Evolutionary conservation across 1,140 invertebrate genomes (phyloP), one percentile per base, ranked within the genome.

Genomic region (Colletes latitarsis): DNA sequence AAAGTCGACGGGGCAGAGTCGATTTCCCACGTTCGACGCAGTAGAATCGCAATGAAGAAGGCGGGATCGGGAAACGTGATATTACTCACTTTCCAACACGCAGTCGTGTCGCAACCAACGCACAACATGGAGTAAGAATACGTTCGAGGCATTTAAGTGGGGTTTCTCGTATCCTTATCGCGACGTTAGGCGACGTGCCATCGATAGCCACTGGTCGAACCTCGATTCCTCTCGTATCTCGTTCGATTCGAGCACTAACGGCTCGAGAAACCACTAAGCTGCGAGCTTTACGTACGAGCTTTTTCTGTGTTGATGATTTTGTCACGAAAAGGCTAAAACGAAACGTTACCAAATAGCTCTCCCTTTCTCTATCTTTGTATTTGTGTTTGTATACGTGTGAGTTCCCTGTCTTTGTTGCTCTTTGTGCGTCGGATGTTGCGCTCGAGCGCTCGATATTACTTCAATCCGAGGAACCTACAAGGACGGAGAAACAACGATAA

Each of bases 111-210:
- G 88, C 90, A 91, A 88, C 87, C 85, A 82, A 89, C 85, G 89
- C 88, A 89, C 91, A 91, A 91, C 91, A 91, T 91, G 90, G 89
- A 92, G 90, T 89, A 89, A 88, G 88, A 85, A 85, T 88, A 87
- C 85, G 88, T 88, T 85, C 83, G 82, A 89, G 85, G 89, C 90
- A 91, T 91, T 90, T 90, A 91, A 90, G 87, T 87, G 77, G 71
- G 84, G 30, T 30, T 58, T 68, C 60, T 12, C 60, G 53, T 83
- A 73, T 87, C 82, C 82, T 88, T 82, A 74, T 84, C 79, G 68
- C 73, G 62, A 83, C 70, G 77, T 63, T 73, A 52, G 57, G 53
- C 46, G 76, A 62, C 67, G 55, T 71, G 76, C 55, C 41, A 78
- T 70, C 68, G 68, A 73, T 64, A 21, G 58, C 30, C 39, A 52